A percentile compares a stretch with the other conserved stretches of the same genome.
phyloP scores from a whole-genome alignment of 2,113 vertebrate genomes.

The Etia nguti region DNA sequence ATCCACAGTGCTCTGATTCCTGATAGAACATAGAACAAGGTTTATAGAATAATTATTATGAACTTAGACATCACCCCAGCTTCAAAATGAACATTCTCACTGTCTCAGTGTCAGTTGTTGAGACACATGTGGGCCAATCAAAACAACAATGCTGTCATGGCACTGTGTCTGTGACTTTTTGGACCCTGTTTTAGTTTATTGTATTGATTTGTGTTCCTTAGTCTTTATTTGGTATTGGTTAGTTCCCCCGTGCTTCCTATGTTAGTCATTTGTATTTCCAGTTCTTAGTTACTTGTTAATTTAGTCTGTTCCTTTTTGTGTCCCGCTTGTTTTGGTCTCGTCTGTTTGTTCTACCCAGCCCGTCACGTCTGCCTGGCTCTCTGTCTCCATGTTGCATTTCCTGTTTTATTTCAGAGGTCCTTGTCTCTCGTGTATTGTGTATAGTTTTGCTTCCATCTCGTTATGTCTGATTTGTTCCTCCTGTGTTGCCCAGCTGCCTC shows the following conservation, averaged over 20 bases:
- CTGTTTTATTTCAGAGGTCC: not conserved
- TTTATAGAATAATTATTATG: not conserved
- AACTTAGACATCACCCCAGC: not conserved
- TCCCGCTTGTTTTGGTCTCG: accelerated
- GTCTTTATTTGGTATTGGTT: not conserved
- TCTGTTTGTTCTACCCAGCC: not conserved
- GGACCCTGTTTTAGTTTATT: not conserved
- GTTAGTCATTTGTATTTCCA: not conserved
- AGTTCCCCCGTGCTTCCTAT: accelerated
- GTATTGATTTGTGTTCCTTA: not conserved
- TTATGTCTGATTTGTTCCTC: too few species aligned
- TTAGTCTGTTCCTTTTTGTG: not conserved
- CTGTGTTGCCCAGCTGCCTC: not conserved
- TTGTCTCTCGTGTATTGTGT: not conserved
- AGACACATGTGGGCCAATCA: not conserved
- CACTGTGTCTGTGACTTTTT: not conserved
- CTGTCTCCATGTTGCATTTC: not conserved
- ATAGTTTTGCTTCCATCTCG: accelerated
- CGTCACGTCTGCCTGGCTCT: not conserved
- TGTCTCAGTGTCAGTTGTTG: not conserved
- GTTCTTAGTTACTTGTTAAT: not conserved
- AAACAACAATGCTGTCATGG: not conserved
- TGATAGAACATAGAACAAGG: not conserved
- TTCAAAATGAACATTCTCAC: not conserved
- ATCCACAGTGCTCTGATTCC: not conserved